Evolutionary conservation across 53 echinoderm and acorn worm genomes (phyloP).

Genomic region (Echinometra lucunter): DNA sequence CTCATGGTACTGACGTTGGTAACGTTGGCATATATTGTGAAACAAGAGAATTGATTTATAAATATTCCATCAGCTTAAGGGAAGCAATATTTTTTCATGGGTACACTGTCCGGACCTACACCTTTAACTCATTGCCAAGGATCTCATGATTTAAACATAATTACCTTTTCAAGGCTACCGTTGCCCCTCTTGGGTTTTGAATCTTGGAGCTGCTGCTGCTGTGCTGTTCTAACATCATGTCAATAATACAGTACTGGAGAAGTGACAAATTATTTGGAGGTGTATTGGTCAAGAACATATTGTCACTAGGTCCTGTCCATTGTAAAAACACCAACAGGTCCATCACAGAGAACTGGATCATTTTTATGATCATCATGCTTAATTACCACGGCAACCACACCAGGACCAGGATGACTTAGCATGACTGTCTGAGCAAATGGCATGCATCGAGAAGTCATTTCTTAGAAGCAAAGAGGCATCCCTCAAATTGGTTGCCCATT

Average conservation of each 20-base stretch:
- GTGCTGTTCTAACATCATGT: not conserved
- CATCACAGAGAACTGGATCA: constrained; percentile 37
- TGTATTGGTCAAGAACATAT: constrained; percentile 22
- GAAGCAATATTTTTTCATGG: not conserved
- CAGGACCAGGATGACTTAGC: constrained; percentile 39
- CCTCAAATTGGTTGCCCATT: constrained; percentile 22
- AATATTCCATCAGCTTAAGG: no score
- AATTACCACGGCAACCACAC: constrained; percentile 43
- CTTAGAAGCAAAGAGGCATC: constrained; percentile 32
- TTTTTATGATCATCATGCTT: constrained; percentile 60
- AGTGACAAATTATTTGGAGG: not conserved
- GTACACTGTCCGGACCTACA: not conserved
- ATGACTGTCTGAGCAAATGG: constrained; percentile 43
- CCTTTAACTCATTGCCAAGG: not conserved
- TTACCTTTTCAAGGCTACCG: not conserved
- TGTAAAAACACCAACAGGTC: constrained; percentile 43
- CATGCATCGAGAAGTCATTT: constrained; percentile 15
- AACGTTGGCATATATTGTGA: no score
- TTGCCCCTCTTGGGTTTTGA: not conserved
- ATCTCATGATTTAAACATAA: not conserved
- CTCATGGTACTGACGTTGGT: no score
- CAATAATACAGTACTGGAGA: not conserved
- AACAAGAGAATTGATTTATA: no score
- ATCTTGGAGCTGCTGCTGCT: not conserved
- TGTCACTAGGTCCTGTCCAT: not conserved